Percentiles rank a stretch among this genome's conserved stretches.
Conservation (phyloP, 2,888 invertebrate genomes). For the Drosophila mettleri region DNA sequence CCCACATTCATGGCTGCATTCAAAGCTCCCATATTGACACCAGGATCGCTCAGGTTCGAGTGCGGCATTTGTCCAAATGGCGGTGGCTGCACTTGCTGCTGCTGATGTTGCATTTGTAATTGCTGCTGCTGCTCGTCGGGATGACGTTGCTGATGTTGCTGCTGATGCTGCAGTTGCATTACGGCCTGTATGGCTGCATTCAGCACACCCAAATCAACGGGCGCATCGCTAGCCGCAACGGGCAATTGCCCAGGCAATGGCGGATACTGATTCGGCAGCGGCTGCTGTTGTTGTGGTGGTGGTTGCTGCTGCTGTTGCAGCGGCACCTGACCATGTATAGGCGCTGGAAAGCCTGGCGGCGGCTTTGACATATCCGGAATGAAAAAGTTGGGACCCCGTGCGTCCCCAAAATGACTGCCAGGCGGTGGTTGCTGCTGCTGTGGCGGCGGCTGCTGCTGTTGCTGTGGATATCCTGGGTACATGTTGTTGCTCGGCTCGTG, state of each 20-base stretch:
- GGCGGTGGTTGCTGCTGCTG: constrained; percentile 67
- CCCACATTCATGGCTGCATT: constrained; percentile 79
- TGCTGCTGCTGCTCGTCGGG: constrained; percentile 49
- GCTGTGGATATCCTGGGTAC: constrained; percentile 43
- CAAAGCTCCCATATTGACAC: constrained; percentile 63
- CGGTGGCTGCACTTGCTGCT: constrained; percentile 37
- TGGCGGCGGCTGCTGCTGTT: constrained; percentile 41
- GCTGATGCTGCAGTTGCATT: constrained; percentile 70
- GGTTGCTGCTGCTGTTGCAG: constrained; percentile 50
- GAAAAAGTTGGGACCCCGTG: constrained; percentile 85
- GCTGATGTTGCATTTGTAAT: constrained; percentile 32
- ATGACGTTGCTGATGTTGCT: constrained; percentile 57
- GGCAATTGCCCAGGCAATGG: constrained; percentile 51
- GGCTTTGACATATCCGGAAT: constrained; percentile 94
- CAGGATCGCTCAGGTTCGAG: constrained; percentile 27
- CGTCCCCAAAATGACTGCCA: constrained; percentile 86
- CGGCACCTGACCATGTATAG: constrained; percentile 46
- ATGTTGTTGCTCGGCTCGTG: constrained; percentile 73
- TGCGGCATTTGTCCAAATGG: constrained; percentile 46
- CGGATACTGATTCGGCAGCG: constrained; percentile 45
- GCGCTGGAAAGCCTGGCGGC: constrained; percentile 90
- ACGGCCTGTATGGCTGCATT: constrained; percentile 81
- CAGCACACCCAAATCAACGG: constrained; percentile 69
- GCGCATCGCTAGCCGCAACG: constrained; percentile 28
- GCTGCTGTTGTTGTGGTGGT: constrained; percentile 45